Base-by-base conservation (phyloP, 2,113 vertebrate species). In the Nycticebus coucang region DNA sequence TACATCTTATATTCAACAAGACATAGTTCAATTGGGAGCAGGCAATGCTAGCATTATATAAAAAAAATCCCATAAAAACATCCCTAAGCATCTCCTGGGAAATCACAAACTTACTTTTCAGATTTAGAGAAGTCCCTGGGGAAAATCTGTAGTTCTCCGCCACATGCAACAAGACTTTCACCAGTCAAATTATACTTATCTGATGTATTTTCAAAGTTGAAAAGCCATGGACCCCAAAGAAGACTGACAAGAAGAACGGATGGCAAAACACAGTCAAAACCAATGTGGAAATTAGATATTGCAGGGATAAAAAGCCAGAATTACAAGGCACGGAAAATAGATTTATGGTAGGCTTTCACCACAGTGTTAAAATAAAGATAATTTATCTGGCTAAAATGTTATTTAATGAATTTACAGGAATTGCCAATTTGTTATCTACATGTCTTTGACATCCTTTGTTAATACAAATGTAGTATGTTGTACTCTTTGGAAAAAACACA, bases 91-190 rank as follows among this genome's bases (percentile, higher is more conserved):
- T 45, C 72, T 96, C 66, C 13, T 81, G 92, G 79, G 87, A 93
- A 94, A 84, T 91, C 94, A 94, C 69, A 71, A 69, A 85, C 71
- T 84, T 90, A 87, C 86, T 95, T 74, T 41, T 95, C 59, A 84
- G 15, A 82, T 82, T 92, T 74, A 82, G 26, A 96, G 68, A 33
- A 41, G 13, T 94, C 89, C 86, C 89, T 91, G 28, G 81, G n/a
- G 71, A 74, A 79, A 30, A 84, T 93, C 24, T 87, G 45, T 60
- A 50, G 89, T 90, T 93, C 94, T 84, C 82, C 88, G 86, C 94
- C 87, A 96, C 90, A 90, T 64, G 92, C 91, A 95, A 94, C 85
- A 94, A 87, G 89, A 94, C 57, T 94, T 89, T 94, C 26, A 55
- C 80, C 60, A 91, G 45, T 88, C 69, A 78, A 82, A 95, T 94